Evolutionary conservation across 2,888 invertebrate species (phyloP).

Genomic region (Meghimatium bilineatum): DNA sequence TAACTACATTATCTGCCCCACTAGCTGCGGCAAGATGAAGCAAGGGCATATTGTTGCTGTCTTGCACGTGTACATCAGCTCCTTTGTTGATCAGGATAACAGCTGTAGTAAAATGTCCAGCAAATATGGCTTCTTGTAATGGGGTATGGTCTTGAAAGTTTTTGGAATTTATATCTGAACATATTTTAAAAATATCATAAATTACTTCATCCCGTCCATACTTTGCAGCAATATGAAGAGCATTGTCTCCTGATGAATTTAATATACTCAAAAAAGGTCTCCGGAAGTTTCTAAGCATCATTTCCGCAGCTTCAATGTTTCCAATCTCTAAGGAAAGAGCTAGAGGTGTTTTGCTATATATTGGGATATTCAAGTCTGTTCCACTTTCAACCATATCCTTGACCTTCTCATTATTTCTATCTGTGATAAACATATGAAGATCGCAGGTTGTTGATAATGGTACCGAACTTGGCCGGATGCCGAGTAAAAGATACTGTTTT

Average conservation of each 20-base stretch:
- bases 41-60: conserved; percentile 5
- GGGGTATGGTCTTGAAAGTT: conserved; percentile 43
- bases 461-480: conserved; percentile 1
- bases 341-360: conserved; percentile 41
- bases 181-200: conserved; percentile 25
- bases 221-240: conserved; percentile 49
- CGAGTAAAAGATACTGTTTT: conserved; percentile 46
- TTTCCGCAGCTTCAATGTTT: conserved; percentile 26
- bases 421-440: conserved; percentile 48
- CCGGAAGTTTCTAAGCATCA: conserved; percentile 19
- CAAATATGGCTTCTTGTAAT: conserved; percentile 46
- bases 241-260: conserved; percentile 39
- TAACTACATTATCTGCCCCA: conserved; percentile 44
- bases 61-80: conserved; percentile 12
- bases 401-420: conserved; percentile 25
- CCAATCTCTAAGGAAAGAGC: conserved; percentile 44
- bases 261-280: neutral
- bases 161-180: conserved; percentile 42
- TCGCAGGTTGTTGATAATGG: conserved; percentile 18
- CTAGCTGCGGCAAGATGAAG: conserved; percentile 55
- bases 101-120: conserved; percentile 43
- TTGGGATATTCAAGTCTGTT: conserved; percentile 42
- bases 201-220: conserved; percentile 34
- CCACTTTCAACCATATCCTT: conserved; percentile 35
- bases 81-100: conserved; percentile 37